These are phyloP conservation scores for Taenioides sp. DNA, from an alignment of 2,797 vertebrate species.

Conservation along the genomic window DNA sequence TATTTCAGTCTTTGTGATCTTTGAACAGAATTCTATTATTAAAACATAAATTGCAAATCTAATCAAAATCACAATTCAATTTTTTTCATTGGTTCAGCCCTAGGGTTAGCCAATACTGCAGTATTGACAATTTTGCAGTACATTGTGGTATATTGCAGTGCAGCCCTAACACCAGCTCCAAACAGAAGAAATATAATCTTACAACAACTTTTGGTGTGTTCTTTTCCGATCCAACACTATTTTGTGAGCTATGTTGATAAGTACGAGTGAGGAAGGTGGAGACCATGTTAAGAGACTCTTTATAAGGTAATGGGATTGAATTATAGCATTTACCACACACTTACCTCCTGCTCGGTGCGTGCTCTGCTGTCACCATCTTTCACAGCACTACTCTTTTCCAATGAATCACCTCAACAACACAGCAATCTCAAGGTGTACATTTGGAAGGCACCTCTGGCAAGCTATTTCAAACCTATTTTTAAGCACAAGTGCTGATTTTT, in stretches of 20 bases:
- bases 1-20: too few relatives aligned
- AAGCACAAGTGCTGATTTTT: slow-evolving; percentile 32
- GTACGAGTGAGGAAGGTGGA: background rate
- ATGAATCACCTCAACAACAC: slow-evolving; percentile 22
- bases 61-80: background rate
- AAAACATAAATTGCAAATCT: background rate
- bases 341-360: background rate
- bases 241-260: background rate
- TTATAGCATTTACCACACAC: background rate
- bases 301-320: background rate
- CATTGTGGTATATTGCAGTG: too few relatives aligned
- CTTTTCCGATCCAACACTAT: background rate
- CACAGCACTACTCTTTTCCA: slow-evolving; percentile 5
- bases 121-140: too few relatives aligned
- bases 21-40: too few relatives aligned
- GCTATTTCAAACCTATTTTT: slow-evolving; percentile 31
- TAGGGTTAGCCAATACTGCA: too few relatives aligned
- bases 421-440: slow-evolving; percentile 34
- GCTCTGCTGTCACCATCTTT: slow-evolving; percentile 13
- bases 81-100: too few relatives aligned
- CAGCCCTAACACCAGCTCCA: background rate
- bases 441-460: slow-evolving; percentile 13
- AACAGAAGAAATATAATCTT: background rate
- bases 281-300: slow-evolving; percentile 12
- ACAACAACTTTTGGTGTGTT: background rate